Conservation (phyloP, 2,888 invertebrate genomes). For the Crepidodera aurea region DNA sequence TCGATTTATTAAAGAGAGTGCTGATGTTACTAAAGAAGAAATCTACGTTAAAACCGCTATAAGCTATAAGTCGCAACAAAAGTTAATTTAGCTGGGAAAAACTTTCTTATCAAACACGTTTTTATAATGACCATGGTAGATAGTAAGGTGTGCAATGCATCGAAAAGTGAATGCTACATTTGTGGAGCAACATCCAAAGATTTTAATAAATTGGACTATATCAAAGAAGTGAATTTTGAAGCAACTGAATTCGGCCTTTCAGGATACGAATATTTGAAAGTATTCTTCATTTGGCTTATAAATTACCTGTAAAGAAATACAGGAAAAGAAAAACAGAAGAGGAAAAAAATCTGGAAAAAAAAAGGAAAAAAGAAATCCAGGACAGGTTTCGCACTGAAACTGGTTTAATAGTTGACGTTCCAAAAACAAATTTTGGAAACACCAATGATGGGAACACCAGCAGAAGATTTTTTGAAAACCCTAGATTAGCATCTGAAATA, state of each 20-base stretch:
- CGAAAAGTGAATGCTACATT: slow-evolving; percentile 43
- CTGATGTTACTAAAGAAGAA: slow-evolving; percentile 46
- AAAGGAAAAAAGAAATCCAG: neutral
- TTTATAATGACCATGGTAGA: slow-evolving; percentile 46
- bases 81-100: neutral
- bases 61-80: slow-evolving; percentile 1
- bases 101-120: slow-evolving; percentile 19
- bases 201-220: slow-evolving; percentile 27
- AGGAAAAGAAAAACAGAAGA: neutral
- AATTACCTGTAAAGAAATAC: neutral
- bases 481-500: too few relatives aligned
- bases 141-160: slow-evolving; percentile 48
- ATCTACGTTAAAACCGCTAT: slow-evolving; percentile 38
- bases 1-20: slow-evolving; percentile 45
- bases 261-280: slow-evolving; percentile 36
- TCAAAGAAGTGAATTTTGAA: neutral
- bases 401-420: neutral
- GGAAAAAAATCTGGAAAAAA: neutral
- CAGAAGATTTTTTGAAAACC: too few relatives aligned
- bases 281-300: neutral
- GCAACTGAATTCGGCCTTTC: slow-evolving; percentile 31
- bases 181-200: slow-evolving; percentile 45
- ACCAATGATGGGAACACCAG: too few relatives aligned
- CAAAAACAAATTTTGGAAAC: neutral
- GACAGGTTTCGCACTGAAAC: neutral